These are phyloP conservation scores for Harpalus rufipes DNA, from an alignment of 2,888 invertebrate genomes.

Conservation along the genomic window DNA sequence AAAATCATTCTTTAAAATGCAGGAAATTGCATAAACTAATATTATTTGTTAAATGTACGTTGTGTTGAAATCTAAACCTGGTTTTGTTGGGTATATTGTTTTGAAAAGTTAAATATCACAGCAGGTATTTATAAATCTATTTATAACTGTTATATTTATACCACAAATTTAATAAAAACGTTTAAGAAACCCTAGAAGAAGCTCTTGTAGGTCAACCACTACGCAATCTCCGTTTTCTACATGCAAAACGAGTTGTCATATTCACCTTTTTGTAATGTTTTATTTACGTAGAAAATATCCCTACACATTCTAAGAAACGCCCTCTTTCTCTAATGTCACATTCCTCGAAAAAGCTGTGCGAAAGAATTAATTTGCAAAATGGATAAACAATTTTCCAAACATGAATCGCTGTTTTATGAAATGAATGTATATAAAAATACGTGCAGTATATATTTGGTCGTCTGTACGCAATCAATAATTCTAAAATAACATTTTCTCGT, in stretches of 20 bases:
- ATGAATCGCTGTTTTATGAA: conserved; percentile 37
- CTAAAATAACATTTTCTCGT: conserved; percentile 58
- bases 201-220: conserved; percentile 21
- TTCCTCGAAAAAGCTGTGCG: conserved; percentile 23
- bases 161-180: conserved; percentile 56
- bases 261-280: not conserved
- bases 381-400: conserved; percentile 48
- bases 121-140: conserved; percentile 24
- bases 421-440: conserved; percentile 50
- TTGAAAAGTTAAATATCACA: not conserved
- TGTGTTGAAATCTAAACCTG: too few relatives aligned
- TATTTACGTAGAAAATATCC: conserved; percentile 6
- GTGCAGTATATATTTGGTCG: conserved; percentile 56
- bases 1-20: too few relatives aligned
- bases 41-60: too few relatives aligned
- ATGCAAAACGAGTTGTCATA: conserved; percentile 3
- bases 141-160: conserved; percentile 45
- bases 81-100: not conserved
- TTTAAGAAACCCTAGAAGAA: conserved; percentile 52
- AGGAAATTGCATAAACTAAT: too few relatives aligned
- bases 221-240: conserved; percentile 1
- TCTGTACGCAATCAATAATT: conserved; percentile 53
- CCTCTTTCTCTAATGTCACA: conserved; percentile 14
- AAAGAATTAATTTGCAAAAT: conserved; percentile 49
- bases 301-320: conserved; percentile 22